Evolutionary conservation across 2,888 invertebrate species (phyloP), one percentile per base, ranked within the genome.

Genomic region (Pyrrhia umbra): DNA sequence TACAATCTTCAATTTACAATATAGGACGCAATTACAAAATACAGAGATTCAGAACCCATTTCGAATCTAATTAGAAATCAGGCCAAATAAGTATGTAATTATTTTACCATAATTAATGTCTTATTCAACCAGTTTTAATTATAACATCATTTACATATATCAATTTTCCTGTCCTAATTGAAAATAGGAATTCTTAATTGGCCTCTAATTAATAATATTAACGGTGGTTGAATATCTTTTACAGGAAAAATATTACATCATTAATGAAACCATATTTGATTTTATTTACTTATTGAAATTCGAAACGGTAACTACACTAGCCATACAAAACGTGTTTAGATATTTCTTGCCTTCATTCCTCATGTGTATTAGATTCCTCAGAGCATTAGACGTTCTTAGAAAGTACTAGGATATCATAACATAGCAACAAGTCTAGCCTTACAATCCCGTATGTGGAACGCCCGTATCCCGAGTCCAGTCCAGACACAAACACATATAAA

Each of bases 341-440:
- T 45, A 40, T 72, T 69, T n/a, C 52, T 43, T 34, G n/a, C 51
- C 64, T 43, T 45, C 50, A 51, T 55, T 56, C 50, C 68, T 50
- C 52, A 15, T 37, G 60, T 55, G 75, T 73, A 68, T 79, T 92
- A 93, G 92, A 92, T 88, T 88, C 85, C 85, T 84, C 83, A 74
- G 80, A 91, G 92, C 93, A 95, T 95, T 95, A 95, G 95, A 95
- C 81, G 93, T 93, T 94, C 93, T 95, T 95, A 95, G 95, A 95
- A 94, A 89, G 86, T 93, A 95, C 94, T 85, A 94, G 94, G 95
- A 78, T 72, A 79, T 75, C 80, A 95, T 90, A 88, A 89, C 74
- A 54, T 46, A 46, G 77, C 78, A 92, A 89, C 85, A 90, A 84
- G 91, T 94, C 85, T 88, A 81, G 83, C 70, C 77, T 82, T 82